Percentiles rank a stretch among this genome's conserved stretches.
Evolutionary conservation across 1,140 invertebrate species (phyloP).

Genomic region (Philopotamus ludificatus): DNA sequence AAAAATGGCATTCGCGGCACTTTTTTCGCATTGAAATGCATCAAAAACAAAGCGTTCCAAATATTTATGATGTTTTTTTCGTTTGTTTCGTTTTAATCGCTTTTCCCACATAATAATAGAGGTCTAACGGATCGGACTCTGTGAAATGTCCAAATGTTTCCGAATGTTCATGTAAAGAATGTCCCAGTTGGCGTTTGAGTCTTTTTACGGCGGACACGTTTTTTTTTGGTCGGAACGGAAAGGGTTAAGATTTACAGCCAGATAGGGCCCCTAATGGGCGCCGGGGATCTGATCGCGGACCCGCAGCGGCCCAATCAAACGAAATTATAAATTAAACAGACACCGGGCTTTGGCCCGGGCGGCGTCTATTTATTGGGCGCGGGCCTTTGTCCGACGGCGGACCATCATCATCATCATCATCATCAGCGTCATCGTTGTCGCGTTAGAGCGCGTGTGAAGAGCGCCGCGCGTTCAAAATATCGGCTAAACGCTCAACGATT

Average conservation of each 20-base stretch:
- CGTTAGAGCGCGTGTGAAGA: no score
- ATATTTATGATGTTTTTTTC: no score
- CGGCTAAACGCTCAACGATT: no score
- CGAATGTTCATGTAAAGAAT: neutral
- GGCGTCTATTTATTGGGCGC: neutral
- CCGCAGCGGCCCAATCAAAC: constrained; percentile 27
- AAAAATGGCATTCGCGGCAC: no score
- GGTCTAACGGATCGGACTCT: neutral
- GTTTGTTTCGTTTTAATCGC: no score
- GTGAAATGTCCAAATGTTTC: neutral
- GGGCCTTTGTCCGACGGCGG: no score
- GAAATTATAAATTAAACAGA: constrained; percentile 37
- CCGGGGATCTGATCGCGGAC: constrained; percentile 29
- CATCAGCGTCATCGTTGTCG: no score
- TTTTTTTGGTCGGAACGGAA: constrained; percentile 3
- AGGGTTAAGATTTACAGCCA: constrained; percentile 23
- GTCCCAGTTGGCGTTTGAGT: neutral
- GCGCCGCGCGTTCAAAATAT: no score
- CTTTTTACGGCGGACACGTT: constrained; percentile 6
- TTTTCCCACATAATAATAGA: neutral
- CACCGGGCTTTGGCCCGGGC: constrained; percentile 7
- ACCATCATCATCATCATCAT: no score
- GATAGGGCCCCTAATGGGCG: constrained; percentile 6
- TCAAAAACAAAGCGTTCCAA: no score
- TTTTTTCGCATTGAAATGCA: no score